These are phyloP conservation scores for Benthosema pterotum DNA, from an alignment of 2,797 vertebrate genomes.

Conservation along the genomic window DNA sequence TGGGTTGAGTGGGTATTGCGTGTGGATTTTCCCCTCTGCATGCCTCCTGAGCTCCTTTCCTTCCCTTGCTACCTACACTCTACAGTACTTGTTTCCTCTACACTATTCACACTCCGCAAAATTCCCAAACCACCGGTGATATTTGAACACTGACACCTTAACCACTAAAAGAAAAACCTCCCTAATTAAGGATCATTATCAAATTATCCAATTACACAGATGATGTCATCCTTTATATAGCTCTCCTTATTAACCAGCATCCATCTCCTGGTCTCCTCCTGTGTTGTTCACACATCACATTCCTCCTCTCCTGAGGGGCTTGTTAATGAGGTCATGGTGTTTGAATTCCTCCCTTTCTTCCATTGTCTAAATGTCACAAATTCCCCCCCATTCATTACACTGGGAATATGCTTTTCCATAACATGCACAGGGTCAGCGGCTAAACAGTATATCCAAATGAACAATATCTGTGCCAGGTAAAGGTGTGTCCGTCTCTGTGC, in stretches of 20 bases:
- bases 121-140: conserved; percentile 1
- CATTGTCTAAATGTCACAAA: conserved; percentile 53
- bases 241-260: background rate
- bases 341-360: conserved; percentile 33
- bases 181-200: conserved; percentile 17
- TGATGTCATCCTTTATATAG: conserved; percentile 31
- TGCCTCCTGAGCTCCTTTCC: conserved; percentile 2
- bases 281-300: conserved; percentile 19
- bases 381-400: conserved; percentile 24
- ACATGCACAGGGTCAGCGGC: conserved; percentile 35
- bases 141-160: conserved; percentile 10
- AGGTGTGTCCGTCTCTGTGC: background rate
- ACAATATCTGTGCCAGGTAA: too few species aligned
- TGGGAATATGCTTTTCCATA: conserved; percentile 43
- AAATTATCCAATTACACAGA: conserved; percentile 12
- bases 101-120: conserved; percentile 2
- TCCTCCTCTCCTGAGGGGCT: conserved; percentile 16
- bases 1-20: conserved; percentile 40
- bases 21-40: conserved; percentile 48
- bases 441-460: background rate
- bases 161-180: conserved; percentile 8
- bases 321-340: conserved; percentile 40
- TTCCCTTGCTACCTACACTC: background rate
- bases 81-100: background rate
- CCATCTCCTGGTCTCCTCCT: background rate